Conservation (phyloP, 2,888 invertebrate species). For the Ophion ellenae region DNA sequence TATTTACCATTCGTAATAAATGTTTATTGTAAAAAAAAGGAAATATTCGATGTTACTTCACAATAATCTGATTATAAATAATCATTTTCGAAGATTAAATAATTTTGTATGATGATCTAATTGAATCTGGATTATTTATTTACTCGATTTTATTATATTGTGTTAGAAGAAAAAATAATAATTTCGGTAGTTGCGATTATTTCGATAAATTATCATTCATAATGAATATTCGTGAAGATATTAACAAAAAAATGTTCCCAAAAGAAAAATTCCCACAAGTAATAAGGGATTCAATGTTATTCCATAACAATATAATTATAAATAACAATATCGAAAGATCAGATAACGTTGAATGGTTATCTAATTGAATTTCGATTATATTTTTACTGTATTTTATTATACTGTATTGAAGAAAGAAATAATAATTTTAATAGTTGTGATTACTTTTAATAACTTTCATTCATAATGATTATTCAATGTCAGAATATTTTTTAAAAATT, state of each 20-base stretch:
- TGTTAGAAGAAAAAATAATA: not conserved
- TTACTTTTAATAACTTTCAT: not conserved
- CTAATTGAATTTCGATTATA: not conserved
- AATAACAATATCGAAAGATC: no score
- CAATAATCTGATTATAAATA: no score
- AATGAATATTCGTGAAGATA: no score
- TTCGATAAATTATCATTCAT: not conserved
- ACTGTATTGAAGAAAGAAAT: not conserved
- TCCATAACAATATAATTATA: not conserved
- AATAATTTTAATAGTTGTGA: not conserved
- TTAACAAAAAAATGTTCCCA: no score
- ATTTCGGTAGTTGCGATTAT: not conserved
- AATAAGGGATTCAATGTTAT: not conserved
- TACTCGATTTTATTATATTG: not conserved
- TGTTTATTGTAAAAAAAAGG: no score
- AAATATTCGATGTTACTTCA: no score
- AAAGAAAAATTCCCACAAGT: not conserved
- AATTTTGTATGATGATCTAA: not conserved
- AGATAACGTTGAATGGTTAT: no score
- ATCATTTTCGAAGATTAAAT: no score
- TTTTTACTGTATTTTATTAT: not conserved
- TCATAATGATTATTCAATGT: no score
- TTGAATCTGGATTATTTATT: not conserved
- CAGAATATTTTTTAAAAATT: no score
- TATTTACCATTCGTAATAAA: no score